Conservation (phyloP, 2,113 vertebrate genomes). For the Etia nguti region DNA sequence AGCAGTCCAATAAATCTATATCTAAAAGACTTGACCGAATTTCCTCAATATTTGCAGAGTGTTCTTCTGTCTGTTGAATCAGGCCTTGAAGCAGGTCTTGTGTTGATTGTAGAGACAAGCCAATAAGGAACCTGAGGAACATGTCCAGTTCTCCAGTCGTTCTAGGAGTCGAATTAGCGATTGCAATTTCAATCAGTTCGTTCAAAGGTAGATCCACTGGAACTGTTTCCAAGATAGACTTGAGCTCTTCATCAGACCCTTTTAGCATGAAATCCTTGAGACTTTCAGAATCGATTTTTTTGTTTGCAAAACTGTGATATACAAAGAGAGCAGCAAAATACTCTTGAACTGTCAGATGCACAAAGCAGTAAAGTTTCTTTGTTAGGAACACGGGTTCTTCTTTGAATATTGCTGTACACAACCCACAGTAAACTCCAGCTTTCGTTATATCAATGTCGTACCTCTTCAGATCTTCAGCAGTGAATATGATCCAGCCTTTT, state of each 20-base stretch:
- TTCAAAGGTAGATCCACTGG: constrained; percentile 3
- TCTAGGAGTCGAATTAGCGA: not conserved
- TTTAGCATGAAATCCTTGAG: constrained; percentile 1
- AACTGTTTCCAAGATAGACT: not conserved
- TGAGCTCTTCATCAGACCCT: not conserved
- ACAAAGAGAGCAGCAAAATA: constrained; percentile 37
- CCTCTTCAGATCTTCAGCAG: not conserved
- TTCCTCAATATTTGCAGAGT: not conserved
- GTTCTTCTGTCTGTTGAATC: not conserved
- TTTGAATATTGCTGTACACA: constrained; percentile 25
- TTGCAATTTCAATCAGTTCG: constrained; percentile 13
- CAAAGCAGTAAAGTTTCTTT: constrained; percentile 22
- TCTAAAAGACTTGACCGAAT: not conserved
- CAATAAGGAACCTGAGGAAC: constrained; percentile 30
- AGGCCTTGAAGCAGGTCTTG: rapidly evolving
- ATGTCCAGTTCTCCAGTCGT: constrained; percentile 23
- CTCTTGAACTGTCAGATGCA: constrained; percentile 31
- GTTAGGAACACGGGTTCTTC: not conserved
- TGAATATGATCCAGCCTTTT: not conserved
- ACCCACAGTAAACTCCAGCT: not conserved
- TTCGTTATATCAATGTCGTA: not conserved
- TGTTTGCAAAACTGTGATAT: not conserved
- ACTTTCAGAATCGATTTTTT: not conserved
- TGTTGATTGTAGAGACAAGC: not conserved
- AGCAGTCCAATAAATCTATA: rapidly evolving